phyloP scores from a whole-genome alignment of 1,140 invertebrate genomes.

The Aphaenogaster floridana region DNA sequence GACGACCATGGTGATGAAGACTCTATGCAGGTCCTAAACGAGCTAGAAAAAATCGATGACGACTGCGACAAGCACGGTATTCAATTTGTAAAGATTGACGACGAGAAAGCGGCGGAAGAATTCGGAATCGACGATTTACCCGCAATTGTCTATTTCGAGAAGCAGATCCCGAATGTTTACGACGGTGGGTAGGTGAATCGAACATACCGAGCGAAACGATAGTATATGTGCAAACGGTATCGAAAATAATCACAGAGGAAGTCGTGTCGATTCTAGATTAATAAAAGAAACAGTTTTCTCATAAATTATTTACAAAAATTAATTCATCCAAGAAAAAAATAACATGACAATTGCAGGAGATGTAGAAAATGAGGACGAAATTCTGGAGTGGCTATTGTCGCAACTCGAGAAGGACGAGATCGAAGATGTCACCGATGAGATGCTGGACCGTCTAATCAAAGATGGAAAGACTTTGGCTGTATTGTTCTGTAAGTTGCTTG shows the following conservation, averaged over 20 bases:
- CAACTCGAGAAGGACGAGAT: constrained; percentile 97
- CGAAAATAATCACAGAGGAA: not conserved
- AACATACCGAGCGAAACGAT: not conserved
- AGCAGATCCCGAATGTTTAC: constrained; percentile 96
- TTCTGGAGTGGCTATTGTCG: constrained; percentile 94
- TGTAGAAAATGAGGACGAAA: constrained; percentile 96
- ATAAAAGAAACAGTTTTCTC: not conserved
- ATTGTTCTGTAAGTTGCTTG: constrained; percentile 93
- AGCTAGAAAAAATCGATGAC: constrained; percentile 97
- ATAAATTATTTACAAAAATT: not conserved
- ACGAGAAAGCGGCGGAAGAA: constrained; percentile 92
- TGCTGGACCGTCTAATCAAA: constrained; percentile 95
- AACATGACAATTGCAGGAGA: constrained; percentile 89
- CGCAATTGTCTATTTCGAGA: constrained; percentile 97
- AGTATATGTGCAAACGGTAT: not conserved
- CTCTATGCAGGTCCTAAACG: constrained; percentile 93
- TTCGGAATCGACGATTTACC: constrained; percentile 95
- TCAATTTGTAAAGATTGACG: constrained; percentile 97
- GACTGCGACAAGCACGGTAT: constrained; percentile 97
- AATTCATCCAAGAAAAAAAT: constrained; percentile 38
- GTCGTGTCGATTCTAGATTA: not conserved
- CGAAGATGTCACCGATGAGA: constrained; percentile 97
- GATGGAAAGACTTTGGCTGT: constrained; percentile 96
- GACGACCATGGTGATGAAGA: constrained; percentile 95
- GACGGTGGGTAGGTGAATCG: constrained; percentile 89